phyloP scores from a whole-genome alignment of 2,113 vertebrate genomes.

The Chaenocephalus aceratus region DNA sequence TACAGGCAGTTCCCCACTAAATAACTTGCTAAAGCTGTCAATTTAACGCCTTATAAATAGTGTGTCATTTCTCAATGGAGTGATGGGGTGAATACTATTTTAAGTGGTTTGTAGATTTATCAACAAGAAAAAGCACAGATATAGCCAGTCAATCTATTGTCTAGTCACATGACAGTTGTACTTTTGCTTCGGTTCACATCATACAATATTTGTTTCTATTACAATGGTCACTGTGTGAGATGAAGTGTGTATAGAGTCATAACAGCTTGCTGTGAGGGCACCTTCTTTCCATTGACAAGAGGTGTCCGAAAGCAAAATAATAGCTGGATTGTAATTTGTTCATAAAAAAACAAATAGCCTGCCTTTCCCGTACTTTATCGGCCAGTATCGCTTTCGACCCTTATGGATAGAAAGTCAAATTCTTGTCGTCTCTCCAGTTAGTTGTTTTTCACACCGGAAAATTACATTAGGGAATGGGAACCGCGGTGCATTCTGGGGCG shows the following conservation, averaged over 20 bases:
- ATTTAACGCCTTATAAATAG: background rate
- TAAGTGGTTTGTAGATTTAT: background rate
- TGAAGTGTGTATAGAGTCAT: too few species aligned
- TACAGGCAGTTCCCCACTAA: background rate
- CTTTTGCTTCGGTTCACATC: background rate
- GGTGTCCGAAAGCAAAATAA: background rate
- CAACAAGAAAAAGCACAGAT: background rate
- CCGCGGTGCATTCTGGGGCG: too few species aligned
- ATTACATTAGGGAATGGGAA: too few species aligned
- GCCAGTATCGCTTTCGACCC: too few species aligned
- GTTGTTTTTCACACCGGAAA: too few species aligned
- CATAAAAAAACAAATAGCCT: too few species aligned
- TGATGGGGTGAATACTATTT: background rate
- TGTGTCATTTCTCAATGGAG: background rate
- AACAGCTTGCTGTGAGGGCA: background rate
- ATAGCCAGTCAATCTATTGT: background rate
- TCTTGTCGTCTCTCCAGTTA: too few species aligned
- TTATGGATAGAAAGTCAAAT: too few species aligned
- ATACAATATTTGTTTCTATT: too few species aligned
- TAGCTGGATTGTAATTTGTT: too few species aligned
- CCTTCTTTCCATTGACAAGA: background rate
- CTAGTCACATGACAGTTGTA: background rate
- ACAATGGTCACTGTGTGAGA: too few species aligned
- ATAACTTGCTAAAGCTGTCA: background rate
- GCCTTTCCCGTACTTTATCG: too few species aligned